Base-by-base conservation (phyloP, 2,888 invertebrate species). In the Lottia gigantea region DNA sequence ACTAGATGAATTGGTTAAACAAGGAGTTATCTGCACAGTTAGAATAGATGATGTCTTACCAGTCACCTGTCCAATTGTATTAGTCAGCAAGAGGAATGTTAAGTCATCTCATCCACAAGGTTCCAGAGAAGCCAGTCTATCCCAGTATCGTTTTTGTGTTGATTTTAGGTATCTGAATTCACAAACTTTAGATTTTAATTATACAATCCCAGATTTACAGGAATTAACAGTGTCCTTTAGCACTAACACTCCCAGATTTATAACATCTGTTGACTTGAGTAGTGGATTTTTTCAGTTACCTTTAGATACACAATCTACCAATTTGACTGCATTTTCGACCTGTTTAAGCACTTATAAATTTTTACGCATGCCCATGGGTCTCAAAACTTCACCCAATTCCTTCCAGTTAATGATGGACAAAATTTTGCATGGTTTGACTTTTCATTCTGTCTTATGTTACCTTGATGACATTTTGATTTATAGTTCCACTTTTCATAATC, bases 391-490 rank as follows among this genome's bases (percentile, higher is more conserved):
- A 25, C 74, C 75, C 61, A 74, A 71, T 65, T 64, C 68, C 15
- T 76, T 76, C 64, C 75, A 76, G 67, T 61, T 76, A 16, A 40
- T 76, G 25, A 76, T 76, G 76, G 74, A 76, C 49, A 74, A 68
- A 47, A 66, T 74, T n/a, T 49, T 75, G 8, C 65, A 66, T n/a
- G 72, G 70, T 11, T 62, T 75, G 62, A 72, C 69, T 25, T 77
- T 74, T 62, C 31, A 40, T 12, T 72, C 71, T n/a, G 71, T 71
- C 6, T 64, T 75, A 16, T 75, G 74, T 64, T 77, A 77, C 64
- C 31, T 74, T 23, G 73, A 77, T 68, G 76, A 76, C 68, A 67
- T 74, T 11, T 46, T 71, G 1, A 71, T 74, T 64, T 63, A 23
- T 55, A 71, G 66, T 16, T 31, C 19, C 40, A 67, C 49, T 15